Percentiles rank a stretch among this genome's conserved stretches.
These are phyloP conservation scores for Mesoclemmys tuberculata DNA, from an alignment of 2,113 vertebrate species.

Conservation along the genomic window DNA sequence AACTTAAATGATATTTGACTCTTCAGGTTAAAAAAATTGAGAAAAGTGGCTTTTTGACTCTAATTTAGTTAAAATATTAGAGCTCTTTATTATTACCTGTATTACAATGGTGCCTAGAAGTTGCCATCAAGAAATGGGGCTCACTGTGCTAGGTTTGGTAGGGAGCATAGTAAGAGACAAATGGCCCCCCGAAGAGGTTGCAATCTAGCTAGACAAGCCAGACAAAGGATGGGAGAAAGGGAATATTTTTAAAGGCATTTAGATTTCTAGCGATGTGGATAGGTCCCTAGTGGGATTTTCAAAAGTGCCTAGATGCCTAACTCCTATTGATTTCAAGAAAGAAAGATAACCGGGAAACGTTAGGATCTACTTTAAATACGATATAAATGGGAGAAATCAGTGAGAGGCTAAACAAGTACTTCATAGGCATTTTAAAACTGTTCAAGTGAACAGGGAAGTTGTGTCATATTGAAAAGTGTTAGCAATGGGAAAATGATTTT, in stretches of 20 bases:
- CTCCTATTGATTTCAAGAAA: neutral
- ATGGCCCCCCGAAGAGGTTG: accelerated
- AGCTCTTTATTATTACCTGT: neutral
- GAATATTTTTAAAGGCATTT: neutral
- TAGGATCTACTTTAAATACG: neutral
- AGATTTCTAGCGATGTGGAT: neutral
- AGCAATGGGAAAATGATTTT: neutral
- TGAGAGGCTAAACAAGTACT: neutral
- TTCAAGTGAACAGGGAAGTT: accelerated
- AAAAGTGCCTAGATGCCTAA: neutral
- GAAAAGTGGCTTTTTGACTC: accelerated
- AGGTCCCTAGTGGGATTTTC: neutral
- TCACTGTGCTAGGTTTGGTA: neutral
- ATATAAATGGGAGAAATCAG: neutral
- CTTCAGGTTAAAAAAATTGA: neutral
- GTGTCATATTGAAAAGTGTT: neutral
- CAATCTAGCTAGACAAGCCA: accelerated
- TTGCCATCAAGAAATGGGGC: neutral
- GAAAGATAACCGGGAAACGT: neutral
- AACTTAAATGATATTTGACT: neutral
- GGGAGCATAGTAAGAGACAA: neutral
- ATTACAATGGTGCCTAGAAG: neutral
- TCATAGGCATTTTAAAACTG: neutral
- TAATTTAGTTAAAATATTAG: accelerated
- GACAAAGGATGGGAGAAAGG: neutral